Conservation (phyloP, 2,888 invertebrate genomes). For the Nephrocerus scutellatus region DNA sequence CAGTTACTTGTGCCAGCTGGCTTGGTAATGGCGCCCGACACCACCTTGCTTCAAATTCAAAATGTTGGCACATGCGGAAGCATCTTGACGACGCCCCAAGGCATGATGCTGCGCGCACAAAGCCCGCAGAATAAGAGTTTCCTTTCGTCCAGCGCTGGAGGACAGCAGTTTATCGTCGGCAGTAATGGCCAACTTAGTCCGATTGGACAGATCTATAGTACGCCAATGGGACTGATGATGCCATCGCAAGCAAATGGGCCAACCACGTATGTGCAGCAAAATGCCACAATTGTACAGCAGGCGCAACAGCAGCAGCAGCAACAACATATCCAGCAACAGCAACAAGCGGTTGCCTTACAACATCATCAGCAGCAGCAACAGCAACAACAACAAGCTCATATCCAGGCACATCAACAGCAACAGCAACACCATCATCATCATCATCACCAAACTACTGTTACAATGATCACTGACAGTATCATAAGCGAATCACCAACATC, state of each 20-base stretch:
- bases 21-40: constrained; percentile 76
- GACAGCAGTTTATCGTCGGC: constrained; percentile 65
- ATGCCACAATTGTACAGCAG: constrained; percentile 68
- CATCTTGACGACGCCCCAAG: constrained; percentile 59
- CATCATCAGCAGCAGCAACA: constrained; percentile 45
- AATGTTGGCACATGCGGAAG: constrained; percentile 62
- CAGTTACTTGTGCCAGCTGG: constrained; percentile 80
- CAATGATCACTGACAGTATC: no score
- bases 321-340: constrained; percentile 24
- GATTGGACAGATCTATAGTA: constrained; percentile 49
- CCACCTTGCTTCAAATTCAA: constrained; percentile 69
- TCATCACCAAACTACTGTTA: constrained; percentile 33
- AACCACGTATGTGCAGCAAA: constrained; percentile 75
- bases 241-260: constrained; percentile 48
- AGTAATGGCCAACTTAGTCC: constrained; percentile 74
- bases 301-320: constrained; percentile 44
- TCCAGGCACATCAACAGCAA: constrained; percentile 17
- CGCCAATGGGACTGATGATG: constrained; percentile 46
- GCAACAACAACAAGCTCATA: constrained; percentile 17
- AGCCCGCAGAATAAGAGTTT: constrained; percentile 67
- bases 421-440: constrained; percentile 24
- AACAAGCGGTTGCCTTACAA: constrained; percentile 55
- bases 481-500: constrained; percentile 30
- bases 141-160: constrained; percentile 59
- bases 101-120: constrained; percentile 73